Percentiles rank a stretch among this genome's conserved stretches.
phyloP scores from a whole-genome alignment of 2,113 vertebrate species.

The Rana temporaria region DNA sequence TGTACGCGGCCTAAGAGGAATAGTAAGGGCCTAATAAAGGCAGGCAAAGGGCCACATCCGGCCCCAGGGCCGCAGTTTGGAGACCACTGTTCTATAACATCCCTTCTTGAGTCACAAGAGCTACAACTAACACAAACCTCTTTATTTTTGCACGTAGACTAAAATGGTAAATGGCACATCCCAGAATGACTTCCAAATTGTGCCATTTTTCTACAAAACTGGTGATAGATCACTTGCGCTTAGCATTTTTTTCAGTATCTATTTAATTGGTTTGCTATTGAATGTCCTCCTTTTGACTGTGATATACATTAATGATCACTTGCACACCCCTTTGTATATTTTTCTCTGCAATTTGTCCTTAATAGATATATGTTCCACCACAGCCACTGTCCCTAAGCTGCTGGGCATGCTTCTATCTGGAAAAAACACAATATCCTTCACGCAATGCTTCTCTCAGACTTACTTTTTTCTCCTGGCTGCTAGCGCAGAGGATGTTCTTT shows the following conservation, averaged over 20 bases:
- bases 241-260: slow-evolving; percentile 44
- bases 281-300: slow-evolving; percentile 52
- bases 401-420: slow-evolving; percentile 25
- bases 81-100: too few species aligned
- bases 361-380: slow-evolving; percentile 58
- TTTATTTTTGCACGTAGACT: background rate
- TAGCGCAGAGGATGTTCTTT: slow-evolving; percentile 45
- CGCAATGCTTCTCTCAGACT: slow-evolving; percentile 47
- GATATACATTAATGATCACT: slow-evolving; percentile 16
- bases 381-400: slow-evolving; percentile 57
- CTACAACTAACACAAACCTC: too few species aligned
- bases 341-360: slow-evolving; percentile 58
- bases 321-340: slow-evolving; percentile 59
- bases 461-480: slow-evolving; percentile 46
- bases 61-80: too few species aligned
- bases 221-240: background rate
- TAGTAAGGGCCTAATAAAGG: too few species aligned
- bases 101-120: too few species aligned
- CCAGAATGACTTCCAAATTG: background rate
- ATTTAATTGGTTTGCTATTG: slow-evolving; percentile 15
- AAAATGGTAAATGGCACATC: background rate
- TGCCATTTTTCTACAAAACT: background rate
- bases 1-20: too few species aligned
- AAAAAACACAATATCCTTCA: slow-evolving; percentile 47
- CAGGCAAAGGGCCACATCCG: too few species aligned